A percentile compares a stretch with the other conserved stretches of the same genome.
Evolutionary conservation across 2,113 vertebrate species (phyloP).

Genomic region (Nannospalax galili): DNA sequence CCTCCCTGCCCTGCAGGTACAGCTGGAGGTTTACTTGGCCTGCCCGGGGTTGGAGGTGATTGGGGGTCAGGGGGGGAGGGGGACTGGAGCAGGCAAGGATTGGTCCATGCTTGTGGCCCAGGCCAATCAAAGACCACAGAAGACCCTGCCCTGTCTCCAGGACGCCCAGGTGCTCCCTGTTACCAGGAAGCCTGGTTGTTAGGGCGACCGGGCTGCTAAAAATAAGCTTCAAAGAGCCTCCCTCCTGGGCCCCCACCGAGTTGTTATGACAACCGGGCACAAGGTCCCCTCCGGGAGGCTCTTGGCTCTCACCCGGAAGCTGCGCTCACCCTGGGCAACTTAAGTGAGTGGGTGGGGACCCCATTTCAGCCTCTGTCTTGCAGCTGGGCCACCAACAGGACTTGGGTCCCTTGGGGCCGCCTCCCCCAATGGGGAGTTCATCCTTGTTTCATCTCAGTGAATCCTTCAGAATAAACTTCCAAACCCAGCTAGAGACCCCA

Average conservation of each 20-base stretch:
- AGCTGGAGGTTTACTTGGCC: background rate
- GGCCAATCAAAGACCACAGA: background rate
- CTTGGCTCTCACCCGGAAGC: background rate
- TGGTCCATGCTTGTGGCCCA: background rate
- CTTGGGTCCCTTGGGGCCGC: background rate
- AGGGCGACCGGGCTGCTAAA: slow-evolving; percentile 79
- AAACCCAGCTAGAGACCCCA: background rate
- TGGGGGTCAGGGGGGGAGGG: background rate
- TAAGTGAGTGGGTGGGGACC: background rate
- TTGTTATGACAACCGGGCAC: slow-evolving; percentile 82
- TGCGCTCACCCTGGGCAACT: background rate
- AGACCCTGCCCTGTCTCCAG: slow-evolving; percentile 26
- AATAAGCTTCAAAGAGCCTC: slow-evolving; percentile 77
- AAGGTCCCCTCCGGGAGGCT: background rate
- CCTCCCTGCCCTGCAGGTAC: rapidly evolving
- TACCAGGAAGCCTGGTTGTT: slow-evolving; percentile 73
- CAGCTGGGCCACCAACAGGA: background rate
- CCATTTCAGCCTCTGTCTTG: background rate
- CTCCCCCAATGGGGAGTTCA: background rate
- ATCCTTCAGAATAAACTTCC: background rate
- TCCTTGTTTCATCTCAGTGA: too few relatives aligned
- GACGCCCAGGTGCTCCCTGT: slow-evolving; percentile 62
- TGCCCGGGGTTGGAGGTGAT: background rate
- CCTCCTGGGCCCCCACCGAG: slow-evolving; percentile 26
- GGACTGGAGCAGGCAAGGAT: background rate